Conservation (phyloP, 2,797 vertebrate genomes). For the Gymnothorax javanicus region DNA sequence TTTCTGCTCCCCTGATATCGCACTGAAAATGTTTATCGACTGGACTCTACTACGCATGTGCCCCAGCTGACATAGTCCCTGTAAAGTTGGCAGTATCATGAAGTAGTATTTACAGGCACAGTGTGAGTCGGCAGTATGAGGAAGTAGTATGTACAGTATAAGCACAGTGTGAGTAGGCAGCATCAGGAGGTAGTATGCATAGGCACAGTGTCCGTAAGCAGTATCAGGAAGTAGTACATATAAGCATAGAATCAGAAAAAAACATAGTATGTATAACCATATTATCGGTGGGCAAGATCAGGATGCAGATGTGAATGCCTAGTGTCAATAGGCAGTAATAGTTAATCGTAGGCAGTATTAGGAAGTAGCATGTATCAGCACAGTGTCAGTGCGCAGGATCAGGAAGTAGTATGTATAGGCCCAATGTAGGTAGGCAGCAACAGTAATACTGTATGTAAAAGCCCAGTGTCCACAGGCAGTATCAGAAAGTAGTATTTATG, state of each 20-base stretch:
- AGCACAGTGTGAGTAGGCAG: background rate
- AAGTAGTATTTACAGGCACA: background rate
- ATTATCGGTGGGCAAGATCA: too few species aligned
- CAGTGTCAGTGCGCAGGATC: background rate
- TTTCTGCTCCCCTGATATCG: too few species aligned
- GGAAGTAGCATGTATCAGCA: too few species aligned
- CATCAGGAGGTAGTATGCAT: background rate
- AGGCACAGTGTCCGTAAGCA: background rate
- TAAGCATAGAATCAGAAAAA: too few species aligned
- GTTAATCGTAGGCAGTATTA: background rate
- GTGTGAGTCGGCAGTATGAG: background rate
- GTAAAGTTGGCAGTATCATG: background rate
- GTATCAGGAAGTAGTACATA: background rate
- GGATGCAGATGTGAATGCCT: background rate
- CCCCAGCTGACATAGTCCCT: too few species aligned
- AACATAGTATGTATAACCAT: too few species aligned
- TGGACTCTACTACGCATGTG: too few species aligned
- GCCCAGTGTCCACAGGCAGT: too few species aligned
- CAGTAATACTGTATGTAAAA: too few species aligned
- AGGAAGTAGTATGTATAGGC: background rate
- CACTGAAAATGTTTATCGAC: too few species aligned
- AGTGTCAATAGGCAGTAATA: constrained; percentile 12
- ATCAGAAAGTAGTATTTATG: too few species aligned
- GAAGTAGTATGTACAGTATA: background rate
- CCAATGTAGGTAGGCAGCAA: constrained; percentile 8